Percentiles rank a stretch among this genome's conserved stretches.
phyloP scores from a whole-genome alignment of 2,113 vertebrate species.

The Istiophorus platypterus region DNA sequence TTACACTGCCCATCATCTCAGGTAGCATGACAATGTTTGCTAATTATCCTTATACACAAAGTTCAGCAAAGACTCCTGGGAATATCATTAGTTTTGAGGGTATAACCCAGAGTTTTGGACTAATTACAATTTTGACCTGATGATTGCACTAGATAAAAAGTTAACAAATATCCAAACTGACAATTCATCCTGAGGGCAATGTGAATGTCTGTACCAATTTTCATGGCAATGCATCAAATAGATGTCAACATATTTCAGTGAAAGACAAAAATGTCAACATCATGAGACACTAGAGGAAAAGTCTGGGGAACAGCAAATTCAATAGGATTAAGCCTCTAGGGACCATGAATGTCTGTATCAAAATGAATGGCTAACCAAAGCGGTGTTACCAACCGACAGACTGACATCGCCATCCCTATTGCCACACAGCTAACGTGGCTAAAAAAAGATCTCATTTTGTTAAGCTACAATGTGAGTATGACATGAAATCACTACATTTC shows the following conservation, averaged over 20 bases:
- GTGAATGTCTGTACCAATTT: background rate
- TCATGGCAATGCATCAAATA: background rate
- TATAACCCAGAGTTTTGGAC: too few relatives aligned
- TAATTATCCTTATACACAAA: background rate
- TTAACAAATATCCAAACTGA: background rate
- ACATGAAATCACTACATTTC: background rate
- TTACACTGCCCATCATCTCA: background rate
- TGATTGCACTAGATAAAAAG: too few relatives aligned
- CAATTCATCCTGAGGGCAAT: background rate
- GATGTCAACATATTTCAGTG: background rate
- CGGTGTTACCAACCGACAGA: background rate
- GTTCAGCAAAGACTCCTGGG: background rate
- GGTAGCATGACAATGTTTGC: background rate
- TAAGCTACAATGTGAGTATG: background rate
- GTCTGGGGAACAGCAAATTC: background rate
- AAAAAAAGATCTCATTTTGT: background rate
- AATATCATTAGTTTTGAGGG: too few relatives aligned
- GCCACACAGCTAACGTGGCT: background rate
- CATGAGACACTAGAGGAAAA: background rate
- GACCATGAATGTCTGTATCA: background rate
- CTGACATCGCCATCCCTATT: background rate
- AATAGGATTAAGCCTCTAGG: background rate
- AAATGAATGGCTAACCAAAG: too few relatives aligned
- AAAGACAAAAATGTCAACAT: background rate
- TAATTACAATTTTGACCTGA: too few relatives aligned